phyloP scores from a whole-genome alignment of 2,113 vertebrate genomes.

The Thunnus maccoyii region DNA sequence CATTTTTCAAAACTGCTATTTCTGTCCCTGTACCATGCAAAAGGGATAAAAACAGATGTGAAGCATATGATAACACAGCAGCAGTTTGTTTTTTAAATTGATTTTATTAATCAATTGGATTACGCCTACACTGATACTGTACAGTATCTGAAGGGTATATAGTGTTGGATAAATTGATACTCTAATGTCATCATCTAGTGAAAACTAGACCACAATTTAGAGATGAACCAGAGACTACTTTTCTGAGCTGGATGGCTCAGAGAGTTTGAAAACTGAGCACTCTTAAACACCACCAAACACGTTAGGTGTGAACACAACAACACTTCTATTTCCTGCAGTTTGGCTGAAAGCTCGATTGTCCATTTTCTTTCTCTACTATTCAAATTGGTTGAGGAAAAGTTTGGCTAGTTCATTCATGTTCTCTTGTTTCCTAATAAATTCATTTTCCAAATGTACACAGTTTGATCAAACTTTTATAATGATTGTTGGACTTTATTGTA shows the following conservation, averaged over 20 bases:
- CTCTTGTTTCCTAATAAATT: neutral
- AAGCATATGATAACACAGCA: too few relatives aligned
- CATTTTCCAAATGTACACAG: neutral
- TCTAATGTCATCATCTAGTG: neutral
- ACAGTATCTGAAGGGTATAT: too few relatives aligned
- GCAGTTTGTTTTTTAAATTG: neutral
- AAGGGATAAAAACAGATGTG: too few relatives aligned
- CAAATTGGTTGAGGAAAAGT: too few relatives aligned
- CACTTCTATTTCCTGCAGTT: too few relatives aligned
- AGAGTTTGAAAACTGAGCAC: neutral
- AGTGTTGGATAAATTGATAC: neutral
- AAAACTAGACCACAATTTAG: neutral
- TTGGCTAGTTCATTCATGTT: neutral
- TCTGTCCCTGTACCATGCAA: too few relatives aligned
- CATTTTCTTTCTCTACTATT: too few relatives aligned
- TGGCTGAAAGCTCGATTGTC: too few relatives aligned
- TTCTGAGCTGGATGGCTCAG: too few relatives aligned
- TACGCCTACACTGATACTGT: neutral
- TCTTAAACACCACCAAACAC: neutral
- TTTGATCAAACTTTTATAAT: too few relatives aligned
- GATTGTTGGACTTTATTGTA: neutral
- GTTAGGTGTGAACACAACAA: neutral
- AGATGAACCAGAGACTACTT: neutral
- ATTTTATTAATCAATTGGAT: too few relatives aligned
- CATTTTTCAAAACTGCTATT: too few relatives aligned